phyloP scores from a whole-genome alignment of 2,888 invertebrate genomes.

The Metellina segmentata region DNA sequence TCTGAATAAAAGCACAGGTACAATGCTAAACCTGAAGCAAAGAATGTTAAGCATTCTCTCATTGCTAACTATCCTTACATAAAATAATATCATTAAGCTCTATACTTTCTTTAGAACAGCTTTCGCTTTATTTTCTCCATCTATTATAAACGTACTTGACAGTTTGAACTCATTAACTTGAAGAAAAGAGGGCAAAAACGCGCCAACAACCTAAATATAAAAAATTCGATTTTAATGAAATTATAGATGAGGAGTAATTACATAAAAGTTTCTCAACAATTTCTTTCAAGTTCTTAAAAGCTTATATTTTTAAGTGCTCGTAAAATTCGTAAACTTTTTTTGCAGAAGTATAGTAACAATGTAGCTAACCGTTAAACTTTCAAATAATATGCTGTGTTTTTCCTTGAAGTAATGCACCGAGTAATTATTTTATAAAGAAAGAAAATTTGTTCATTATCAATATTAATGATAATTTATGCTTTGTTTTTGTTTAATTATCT shows the following conservation, averaged over 20 bases:
- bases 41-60: neutral
- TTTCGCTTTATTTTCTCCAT: neutral
- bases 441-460: too few relatives aligned
- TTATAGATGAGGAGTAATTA: neutral
- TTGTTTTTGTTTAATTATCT: too few relatives aligned
- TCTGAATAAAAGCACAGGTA: neutral
- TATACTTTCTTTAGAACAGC: neutral
- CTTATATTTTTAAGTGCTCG: too few relatives aligned
- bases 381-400: too few relatives aligned
- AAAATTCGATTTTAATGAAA: neutral
- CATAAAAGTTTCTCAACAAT: neutral
- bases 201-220: neutral
- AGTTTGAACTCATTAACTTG: neutral
- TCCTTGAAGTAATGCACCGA: too few relatives aligned
- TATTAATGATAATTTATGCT: too few relatives aligned
- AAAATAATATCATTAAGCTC: neutral
- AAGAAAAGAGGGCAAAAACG: neutral
- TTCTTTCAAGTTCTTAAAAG: too few relatives aligned
- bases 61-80: neutral
- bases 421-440: too few relatives aligned
- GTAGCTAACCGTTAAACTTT: too few relatives aligned
- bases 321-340: neutral
- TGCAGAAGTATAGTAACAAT: neutral
- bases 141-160: neutral
- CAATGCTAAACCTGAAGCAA: neutral